phyloP scores from a whole-genome alignment of 1,140 invertebrate species.

The Physella acuta region DNA sequence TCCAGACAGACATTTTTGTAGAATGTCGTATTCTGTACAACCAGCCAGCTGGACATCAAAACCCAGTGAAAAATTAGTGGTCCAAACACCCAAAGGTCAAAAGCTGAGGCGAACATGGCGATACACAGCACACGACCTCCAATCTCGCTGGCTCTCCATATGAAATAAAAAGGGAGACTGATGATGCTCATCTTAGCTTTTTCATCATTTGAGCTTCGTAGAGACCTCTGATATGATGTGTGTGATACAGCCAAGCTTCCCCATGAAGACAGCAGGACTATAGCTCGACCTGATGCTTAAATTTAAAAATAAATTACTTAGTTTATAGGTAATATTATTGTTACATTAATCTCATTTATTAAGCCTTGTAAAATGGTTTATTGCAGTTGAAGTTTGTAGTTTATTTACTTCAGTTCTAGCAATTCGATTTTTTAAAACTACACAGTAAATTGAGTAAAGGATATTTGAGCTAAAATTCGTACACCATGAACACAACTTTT shows the following conservation, averaged over 20 bases:
- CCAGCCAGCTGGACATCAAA: slow-evolving; percentile 75
- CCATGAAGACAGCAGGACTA: slow-evolving; percentile 67
- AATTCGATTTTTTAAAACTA: no score
- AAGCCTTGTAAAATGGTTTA: no score
- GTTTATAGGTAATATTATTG: no score
- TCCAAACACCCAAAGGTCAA: slow-evolving; percentile 62
- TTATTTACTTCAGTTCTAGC: no score
- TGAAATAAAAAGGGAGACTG: slow-evolving; percentile 62
- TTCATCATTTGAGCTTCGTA: slow-evolving; percentile 67
- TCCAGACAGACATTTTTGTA: slow-evolving; percentile 51
- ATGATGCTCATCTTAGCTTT: slow-evolving; percentile 69
- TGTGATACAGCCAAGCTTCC: slow-evolving; percentile 84
- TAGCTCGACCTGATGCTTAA: slow-evolving; percentile 38
- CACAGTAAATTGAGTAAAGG: no score
- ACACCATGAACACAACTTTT: no score
- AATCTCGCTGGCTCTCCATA: slow-evolving; percentile 73
- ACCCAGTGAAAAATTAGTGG: slow-evolving; percentile 69
- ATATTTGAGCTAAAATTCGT: no score
- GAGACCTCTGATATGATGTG: slow-evolving; percentile 77
- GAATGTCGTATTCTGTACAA: slow-evolving; percentile 66
- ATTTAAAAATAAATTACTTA: slow-evolving; percentile 26
- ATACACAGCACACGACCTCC: slow-evolving; percentile 67
- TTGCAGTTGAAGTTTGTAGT: no score
- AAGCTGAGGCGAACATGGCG: slow-evolving; percentile 63
- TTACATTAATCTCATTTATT: no score